Evolutionary conservation across 2,113 vertebrate species (phyloP).

Genomic region (Oceanites oceanicus): DNA sequence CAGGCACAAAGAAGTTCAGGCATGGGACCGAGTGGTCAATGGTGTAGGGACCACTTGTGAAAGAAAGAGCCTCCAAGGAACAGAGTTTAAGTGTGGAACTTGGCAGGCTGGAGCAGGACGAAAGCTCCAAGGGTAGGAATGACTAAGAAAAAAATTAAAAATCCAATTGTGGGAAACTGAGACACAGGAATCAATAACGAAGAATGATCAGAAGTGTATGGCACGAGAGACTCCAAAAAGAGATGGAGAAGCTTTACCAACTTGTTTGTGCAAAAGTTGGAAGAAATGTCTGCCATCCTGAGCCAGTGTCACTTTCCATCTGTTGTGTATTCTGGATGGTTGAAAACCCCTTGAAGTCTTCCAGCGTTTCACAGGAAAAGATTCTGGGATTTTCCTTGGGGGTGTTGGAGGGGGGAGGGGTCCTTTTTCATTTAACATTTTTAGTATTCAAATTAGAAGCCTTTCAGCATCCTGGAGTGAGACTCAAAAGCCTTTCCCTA

Average conservation of each 20-base stretch:
- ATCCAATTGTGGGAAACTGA: not conserved
- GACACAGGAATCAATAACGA: not conserved
- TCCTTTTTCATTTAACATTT: constrained; percentile 54
- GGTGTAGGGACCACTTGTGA: not conserved
- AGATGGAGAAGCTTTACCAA: not conserved
- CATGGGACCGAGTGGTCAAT: not conserved
- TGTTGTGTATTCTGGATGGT: constrained; percentile 28
- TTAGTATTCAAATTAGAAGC: constrained; percentile 62
- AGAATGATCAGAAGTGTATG: not conserved
- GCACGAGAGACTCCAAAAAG: not conserved
- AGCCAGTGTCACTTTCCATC: constrained; percentile 15
- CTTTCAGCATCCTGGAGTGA: constrained; percentile 56
- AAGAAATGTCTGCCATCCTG: constrained; percentile 1
- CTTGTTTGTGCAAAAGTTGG: constrained; percentile 19
- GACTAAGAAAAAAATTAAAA: not conserved
- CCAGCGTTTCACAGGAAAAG: constrained; percentile 38
- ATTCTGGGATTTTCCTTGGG: constrained; percentile 34
- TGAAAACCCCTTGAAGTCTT: constrained; percentile 23
- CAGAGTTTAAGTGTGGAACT: not conserved
- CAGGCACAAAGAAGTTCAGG: not conserved
- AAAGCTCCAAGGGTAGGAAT: not conserved
- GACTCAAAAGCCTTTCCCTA: constrained; percentile 65
- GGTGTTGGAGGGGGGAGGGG: not conserved
- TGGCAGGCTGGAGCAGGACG: not conserved
- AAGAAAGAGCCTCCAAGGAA: not conserved